Conservation (phyloP, 2,888 invertebrate species). For the Eubasilissa splendida region DNA sequence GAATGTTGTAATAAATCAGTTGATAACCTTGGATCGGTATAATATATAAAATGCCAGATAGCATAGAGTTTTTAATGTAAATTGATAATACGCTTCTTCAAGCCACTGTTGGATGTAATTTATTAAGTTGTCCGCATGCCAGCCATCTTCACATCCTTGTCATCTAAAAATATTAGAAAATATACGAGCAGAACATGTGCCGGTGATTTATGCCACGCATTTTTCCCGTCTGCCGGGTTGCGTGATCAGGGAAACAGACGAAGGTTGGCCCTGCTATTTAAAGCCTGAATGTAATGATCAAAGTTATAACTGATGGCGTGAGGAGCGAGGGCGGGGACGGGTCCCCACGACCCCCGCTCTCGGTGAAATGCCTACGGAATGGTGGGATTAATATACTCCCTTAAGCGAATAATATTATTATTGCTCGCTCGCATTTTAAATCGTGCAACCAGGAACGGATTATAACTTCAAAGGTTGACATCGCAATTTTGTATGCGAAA, state of each 20-base stretch:
- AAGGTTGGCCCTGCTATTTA: background rate
- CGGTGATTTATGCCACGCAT: background rate
- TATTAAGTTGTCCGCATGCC: slow-evolving; percentile 3
- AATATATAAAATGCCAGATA: too few relatives aligned
- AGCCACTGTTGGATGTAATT: too few relatives aligned
- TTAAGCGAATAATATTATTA: slow-evolving; percentile 7
- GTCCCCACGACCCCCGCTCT: background rate
- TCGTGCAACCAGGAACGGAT: background rate
- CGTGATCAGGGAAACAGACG: slow-evolving; percentile 27
- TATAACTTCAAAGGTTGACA: too few relatives aligned
- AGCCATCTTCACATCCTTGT: slow-evolving; percentile 7
- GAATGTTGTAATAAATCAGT: too few relatives aligned
- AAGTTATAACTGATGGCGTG: slow-evolving; percentile 36
- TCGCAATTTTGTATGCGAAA: too few relatives aligned
- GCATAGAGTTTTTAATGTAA: too few relatives aligned
- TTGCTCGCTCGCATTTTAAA: background rate
- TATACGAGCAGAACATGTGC: background rate
- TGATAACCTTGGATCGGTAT: too few relatives aligned
- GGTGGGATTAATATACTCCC: slow-evolving; percentile 26
- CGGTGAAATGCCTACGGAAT: slow-evolving; percentile 17
- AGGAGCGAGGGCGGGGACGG: background rate
- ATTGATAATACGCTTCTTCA: too few relatives aligned
- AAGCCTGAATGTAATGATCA: slow-evolving; percentile 34
- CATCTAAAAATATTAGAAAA: slow-evolving; percentile 7
- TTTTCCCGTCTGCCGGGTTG: slow-evolving; percentile 9